Percentiles rank a stretch among this genome's conserved stretches.
Conservation (phyloP, 2,888 invertebrate genomes). For the Cephus sareptanus region DNA sequence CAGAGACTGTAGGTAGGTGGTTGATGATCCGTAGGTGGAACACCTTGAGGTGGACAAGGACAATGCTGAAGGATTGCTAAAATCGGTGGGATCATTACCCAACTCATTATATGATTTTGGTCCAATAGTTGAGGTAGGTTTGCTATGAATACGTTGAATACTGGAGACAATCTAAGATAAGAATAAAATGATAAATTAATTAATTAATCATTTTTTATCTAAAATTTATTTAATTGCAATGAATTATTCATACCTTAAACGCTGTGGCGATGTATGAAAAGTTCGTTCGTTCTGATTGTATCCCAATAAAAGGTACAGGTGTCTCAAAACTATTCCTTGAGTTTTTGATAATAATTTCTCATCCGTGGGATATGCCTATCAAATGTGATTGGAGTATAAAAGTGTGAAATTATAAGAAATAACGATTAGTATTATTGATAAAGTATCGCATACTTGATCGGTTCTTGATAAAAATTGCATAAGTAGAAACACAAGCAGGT, state of each 20-base stretch:
- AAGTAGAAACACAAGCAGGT: constrained; percentile 91
- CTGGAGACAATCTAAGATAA: constrained; percentile 81
- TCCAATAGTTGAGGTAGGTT: constrained; percentile 95
- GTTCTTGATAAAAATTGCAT: constrained; percentile 94
- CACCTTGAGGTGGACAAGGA: constrained; percentile 78
- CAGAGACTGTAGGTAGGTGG: constrained; percentile 86
- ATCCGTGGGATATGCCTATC: constrained; percentile 84
- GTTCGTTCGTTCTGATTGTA: constrained; percentile 92
- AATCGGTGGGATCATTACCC: constrained; percentile 86
- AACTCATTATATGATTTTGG: constrained; percentile 95
- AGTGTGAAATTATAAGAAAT: background rate
- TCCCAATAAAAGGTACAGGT: constrained; percentile 91
- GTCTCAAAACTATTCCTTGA: constrained; percentile 89
- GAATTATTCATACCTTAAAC: constrained; percentile 74
- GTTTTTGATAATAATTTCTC: constrained; percentile 84
- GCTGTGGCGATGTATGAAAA: constrained; percentile 90
- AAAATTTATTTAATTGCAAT: constrained; percentile 5
- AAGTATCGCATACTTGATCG: constrained; percentile 69
- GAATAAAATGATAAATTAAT: constrained; percentile 1
- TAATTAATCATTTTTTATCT: constrained; percentile 3
- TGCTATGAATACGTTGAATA: constrained; percentile 95
- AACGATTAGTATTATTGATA: background rate
- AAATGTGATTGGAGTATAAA: constrained; percentile 12
- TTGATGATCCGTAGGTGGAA: constrained; percentile 70
- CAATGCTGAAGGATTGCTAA: constrained; percentile 84